These are phyloP conservation scores for Chelonus formosanus DNA, from an alignment of 2,888 invertebrate species.

Conservation along the genomic window DNA sequence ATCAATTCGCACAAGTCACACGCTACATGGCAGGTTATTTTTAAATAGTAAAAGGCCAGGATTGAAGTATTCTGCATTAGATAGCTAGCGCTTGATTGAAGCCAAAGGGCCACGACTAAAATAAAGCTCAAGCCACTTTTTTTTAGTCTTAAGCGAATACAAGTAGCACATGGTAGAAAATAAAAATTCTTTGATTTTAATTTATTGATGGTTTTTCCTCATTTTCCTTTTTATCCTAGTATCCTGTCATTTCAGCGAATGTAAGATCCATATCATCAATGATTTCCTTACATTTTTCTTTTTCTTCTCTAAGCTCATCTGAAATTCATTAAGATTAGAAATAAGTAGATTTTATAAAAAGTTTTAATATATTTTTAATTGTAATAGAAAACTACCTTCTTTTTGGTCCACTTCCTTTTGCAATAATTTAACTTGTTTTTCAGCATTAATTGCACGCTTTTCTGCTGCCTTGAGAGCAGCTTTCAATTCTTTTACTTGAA, in stretches of 20 bases:
- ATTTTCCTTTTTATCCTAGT: conserved; percentile 62
- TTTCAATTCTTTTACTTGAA: conserved; percentile 58
- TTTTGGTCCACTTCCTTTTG: conserved; percentile 61
- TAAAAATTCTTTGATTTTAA: conserved; percentile 12
- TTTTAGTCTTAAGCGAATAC: conserved; percentile 35
- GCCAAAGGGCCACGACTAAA: conserved; percentile 40
- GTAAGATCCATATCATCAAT: conserved; percentile 81
- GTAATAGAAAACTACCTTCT: conserved; percentile 51
- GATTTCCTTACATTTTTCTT: conserved; percentile 82
- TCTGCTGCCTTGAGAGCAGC: conserved; percentile 57
- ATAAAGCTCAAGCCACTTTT: conserved; percentile 38
- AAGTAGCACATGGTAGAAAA: conserved; percentile 36
- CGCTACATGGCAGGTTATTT: conserved; percentile 45
- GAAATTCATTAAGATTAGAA: conserved; percentile 45
- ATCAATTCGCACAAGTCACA: conserved; percentile 42
- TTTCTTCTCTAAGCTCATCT: conserved; percentile 73
- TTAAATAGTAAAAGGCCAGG: conserved; percentile 45
- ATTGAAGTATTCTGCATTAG: conserved; percentile 41
- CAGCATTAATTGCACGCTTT: conserved; percentile 60
- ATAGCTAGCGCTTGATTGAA: conserved; percentile 41
- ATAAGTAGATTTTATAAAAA: too few relatives aligned
- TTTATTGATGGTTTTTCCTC: conserved; percentile 12
- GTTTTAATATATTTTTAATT: not conserved
- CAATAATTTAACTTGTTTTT: conserved; percentile 57
- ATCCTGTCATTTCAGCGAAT: conserved; percentile 78